These are phyloP conservation scores for Ostrea denselamellosa DNA, from an alignment of 1,140 invertebrate genomes.

Conservation along the genomic window DNA sequence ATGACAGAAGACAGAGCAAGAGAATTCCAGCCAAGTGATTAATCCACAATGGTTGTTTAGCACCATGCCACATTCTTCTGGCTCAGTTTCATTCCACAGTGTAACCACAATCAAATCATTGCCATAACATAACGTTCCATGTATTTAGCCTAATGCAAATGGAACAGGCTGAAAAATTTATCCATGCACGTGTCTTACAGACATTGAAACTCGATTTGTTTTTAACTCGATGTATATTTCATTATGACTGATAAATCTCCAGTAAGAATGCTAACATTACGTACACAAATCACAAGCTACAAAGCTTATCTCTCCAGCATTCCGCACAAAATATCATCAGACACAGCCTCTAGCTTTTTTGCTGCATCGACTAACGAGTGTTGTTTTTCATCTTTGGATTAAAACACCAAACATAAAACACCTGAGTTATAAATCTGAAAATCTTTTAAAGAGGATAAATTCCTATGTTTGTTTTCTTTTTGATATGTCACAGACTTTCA, in stretches of 20 bases:
- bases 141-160: not conserved
- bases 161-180: not conserved
- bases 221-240: not conserved
- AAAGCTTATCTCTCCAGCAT: slow-evolving; percentile 25
- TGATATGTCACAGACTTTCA: slow-evolving; percentile 43
- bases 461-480: slow-evolving; percentile 29
- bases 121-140: not conserved
- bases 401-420: not conserved
- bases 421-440: slow-evolving; percentile 12
- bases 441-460: slow-evolving; percentile 34
- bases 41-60: slow-evolving; percentile 14
- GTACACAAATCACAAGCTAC: slow-evolving; percentile 4
- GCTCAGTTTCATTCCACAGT: not conserved
- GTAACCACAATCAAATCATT: not conserved
- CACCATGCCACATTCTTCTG: slow-evolving; percentile 18
- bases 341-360: not conserved
- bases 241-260: not conserved
- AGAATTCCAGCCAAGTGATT: not conserved
- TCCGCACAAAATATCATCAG: slow-evolving; percentile 3
- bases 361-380: not conserved
- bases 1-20: not conserved
- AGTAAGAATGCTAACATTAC: not conserved
- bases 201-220: not conserved
- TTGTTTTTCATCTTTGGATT: not conserved
- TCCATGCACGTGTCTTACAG: not conserved